These are phyloP conservation scores for Pristionchus exspectatus DNA, from an alignment of 2,888 invertebrate genomes.

Conservation along the genomic window DNA sequence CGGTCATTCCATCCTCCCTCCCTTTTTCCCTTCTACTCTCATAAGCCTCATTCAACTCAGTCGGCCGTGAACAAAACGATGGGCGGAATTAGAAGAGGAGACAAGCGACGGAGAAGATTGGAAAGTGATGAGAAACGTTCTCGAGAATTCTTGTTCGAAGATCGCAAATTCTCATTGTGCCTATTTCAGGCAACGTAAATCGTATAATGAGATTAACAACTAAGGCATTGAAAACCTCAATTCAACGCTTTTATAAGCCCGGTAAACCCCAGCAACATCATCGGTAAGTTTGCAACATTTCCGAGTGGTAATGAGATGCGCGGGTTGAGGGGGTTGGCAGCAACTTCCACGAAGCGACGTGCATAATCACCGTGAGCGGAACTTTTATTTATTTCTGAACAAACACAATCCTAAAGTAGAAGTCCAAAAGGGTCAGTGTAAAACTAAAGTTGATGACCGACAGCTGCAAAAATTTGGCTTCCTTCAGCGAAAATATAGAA, in stretches of 20 bases:
- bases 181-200: too few relatives aligned
- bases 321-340: background rate
- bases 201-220: too few relatives aligned
- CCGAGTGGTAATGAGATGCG: constrained; percentile 10
- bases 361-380: background rate
- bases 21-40: background rate
- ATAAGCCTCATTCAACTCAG: constrained; percentile 23
- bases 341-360: background rate
- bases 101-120: constrained; percentile 14
- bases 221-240: too few relatives aligned
- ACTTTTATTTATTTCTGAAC: too few relatives aligned
- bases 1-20: background rate
- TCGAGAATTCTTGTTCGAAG: background rate
- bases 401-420: too few relatives aligned
- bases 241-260: background rate
- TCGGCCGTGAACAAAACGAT: background rate
- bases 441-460: background rate
- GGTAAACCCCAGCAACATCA: background rate
- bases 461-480: background rate
- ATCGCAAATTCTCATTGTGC: too few relatives aligned
- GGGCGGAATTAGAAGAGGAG: constrained; percentile 5
- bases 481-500: background rate
- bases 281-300: background rate
- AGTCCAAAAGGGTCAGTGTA: too few relatives aligned
- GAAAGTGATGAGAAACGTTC: background rate